Percentiles rank a stretch among this genome's conserved stretches.
Conservation (phyloP, 2,797 vertebrate genomes). For the Monodelphis domestica region DNA sequence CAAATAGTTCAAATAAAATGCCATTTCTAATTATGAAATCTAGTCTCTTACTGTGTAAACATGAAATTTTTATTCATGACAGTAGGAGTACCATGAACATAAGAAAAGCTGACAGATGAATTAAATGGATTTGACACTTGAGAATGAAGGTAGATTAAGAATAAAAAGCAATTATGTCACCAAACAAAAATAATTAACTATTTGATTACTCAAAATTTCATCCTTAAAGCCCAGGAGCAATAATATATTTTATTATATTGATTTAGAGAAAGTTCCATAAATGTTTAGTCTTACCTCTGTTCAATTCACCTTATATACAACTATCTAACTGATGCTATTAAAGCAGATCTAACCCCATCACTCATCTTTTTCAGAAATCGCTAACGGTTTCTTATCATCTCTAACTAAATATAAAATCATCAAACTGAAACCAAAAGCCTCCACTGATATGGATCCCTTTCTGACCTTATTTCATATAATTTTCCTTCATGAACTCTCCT, state of each 20-base stretch:
- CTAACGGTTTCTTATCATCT: background rate
- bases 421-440: background rate
- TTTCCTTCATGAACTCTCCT: background rate
- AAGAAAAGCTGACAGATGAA: background rate
- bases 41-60: background rate
- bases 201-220: background rate
- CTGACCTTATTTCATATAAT: background rate
- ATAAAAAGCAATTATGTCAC: background rate
- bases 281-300: background rate
- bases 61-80: background rate
- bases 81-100: background rate
- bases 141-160: background rate
- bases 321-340: background rate
- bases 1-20: background rate
- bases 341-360: background rate
- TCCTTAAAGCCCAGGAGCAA: background rate
- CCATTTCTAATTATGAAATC: background rate
- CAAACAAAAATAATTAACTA: background rate
- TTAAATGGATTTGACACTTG: background rate
- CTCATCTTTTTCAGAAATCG: background rate
- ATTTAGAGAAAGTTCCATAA: background rate
- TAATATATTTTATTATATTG: background rate
- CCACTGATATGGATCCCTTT: background rate
- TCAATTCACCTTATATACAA: background rate
- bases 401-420: background rate